Conservation (phyloP, 1,140 invertebrate species). For the Scaptodrosophila lebanonensis region DNA sequence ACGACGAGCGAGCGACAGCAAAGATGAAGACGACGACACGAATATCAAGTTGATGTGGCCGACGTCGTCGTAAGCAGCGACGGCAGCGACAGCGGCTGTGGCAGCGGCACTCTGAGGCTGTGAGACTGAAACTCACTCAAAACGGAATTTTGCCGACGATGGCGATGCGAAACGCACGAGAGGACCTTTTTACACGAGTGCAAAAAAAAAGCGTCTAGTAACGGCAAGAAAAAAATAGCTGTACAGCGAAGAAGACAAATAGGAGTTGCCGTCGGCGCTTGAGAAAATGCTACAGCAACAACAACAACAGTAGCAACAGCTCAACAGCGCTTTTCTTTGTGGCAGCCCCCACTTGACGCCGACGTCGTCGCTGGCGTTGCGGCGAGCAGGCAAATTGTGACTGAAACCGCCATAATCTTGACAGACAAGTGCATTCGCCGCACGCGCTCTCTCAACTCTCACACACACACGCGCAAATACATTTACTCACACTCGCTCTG, state of each 20-base stretch:
- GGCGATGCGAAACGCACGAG: too few species aligned
- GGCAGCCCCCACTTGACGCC: conserved; percentile 13
- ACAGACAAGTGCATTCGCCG: conserved; percentile 58
- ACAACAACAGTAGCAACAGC: not conserved
- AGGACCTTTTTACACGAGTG: conserved; percentile 20
- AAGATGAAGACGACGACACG: conserved; percentile 76
- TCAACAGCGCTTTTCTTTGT: conserved; percentile 15
- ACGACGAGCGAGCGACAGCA: conserved; percentile 76
- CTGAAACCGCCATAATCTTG: conserved; percentile 72
- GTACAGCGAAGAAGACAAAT: conserved; percentile 66
- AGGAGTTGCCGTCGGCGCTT: conserved; percentile 66
- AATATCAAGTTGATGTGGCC: conserved; percentile 60
- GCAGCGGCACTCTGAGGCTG: not conserved
- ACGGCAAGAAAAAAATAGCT: conserved; percentile 42
- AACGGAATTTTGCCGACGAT: too few species aligned
- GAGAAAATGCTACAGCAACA: conserved; percentile 17
- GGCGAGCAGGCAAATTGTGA: conserved; percentile 32
- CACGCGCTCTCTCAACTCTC: conserved; percentile 26
- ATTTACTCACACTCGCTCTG: conserved; percentile 9
- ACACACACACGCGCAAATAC: conserved; percentile 9
- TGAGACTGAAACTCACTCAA: conserved; percentile 44
- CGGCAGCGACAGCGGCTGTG: not conserved
- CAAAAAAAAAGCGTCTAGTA: conserved; percentile 12
- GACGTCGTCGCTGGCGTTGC: not conserved
- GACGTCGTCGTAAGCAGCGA: not conserved